Percentiles rank a stretch among this genome's conserved stretches.
Evolutionary conservation across 1,140 invertebrate genomes (phyloP).

Genomic region (Dreissena rostriformis): DNA sequence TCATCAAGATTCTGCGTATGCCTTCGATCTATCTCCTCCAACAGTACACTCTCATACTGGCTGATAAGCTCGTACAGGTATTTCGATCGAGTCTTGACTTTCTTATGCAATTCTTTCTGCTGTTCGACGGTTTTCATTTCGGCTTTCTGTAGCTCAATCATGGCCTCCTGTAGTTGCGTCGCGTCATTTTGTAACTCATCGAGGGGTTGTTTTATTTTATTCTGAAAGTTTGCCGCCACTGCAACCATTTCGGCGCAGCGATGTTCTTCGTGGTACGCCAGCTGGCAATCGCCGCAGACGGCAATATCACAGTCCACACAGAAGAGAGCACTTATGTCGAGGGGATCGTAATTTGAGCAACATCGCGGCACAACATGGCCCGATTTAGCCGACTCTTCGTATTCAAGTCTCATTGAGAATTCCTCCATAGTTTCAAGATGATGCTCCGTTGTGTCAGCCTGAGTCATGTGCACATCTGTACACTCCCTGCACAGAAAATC

Average conservation of each 20-base stretch:
- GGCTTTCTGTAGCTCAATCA: slow-evolving; percentile 61
- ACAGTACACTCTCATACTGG: slow-evolving; percentile 70
- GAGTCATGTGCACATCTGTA: slow-evolving; percentile 56
- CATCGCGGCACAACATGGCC: slow-evolving; percentile 63
- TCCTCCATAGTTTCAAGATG: slow-evolving; percentile 64
- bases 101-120: slow-evolving; percentile 61
- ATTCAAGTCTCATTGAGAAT: slow-evolving; percentile 36
- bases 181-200: slow-evolving; percentile 68
- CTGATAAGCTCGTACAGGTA: slow-evolving; percentile 69
- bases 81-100: slow-evolving; percentile 67
- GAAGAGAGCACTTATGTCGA: slow-evolving; percentile 73
- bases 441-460: slow-evolving; percentile 61
- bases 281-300: slow-evolving; percentile 71
- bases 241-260: slow-evolving; percentile 73
- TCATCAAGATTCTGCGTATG: slow-evolving; percentile 64
- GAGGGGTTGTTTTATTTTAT: slow-evolving; percentile 72
- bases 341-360: slow-evolving; percentile 71
- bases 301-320: slow-evolving; percentile 75
- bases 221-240: slow-evolving; percentile 72
- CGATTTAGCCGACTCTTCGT: slow-evolving; percentile 26
- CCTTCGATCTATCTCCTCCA: slow-evolving; percentile 69
- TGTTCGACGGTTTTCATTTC: slow-evolving; percentile 60
- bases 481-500: slow-evolving; percentile 68
- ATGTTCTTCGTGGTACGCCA: slow-evolving; percentile 64
- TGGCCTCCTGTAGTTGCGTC: slow-evolving; percentile 58